Conservation (phyloP, 1,140 invertebrate genomes). For the Cotesia typhae region DNA sequence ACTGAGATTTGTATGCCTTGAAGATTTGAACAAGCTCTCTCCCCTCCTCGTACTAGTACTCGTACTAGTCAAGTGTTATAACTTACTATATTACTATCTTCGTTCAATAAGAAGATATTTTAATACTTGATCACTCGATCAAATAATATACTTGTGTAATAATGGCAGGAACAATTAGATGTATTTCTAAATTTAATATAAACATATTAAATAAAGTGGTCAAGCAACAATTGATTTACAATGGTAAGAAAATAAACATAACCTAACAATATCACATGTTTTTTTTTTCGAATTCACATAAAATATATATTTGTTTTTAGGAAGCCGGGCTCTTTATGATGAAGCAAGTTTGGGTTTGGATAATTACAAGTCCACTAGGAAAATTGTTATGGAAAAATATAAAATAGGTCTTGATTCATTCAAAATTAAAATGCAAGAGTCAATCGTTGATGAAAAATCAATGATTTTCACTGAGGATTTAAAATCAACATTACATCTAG, state of each 20-base stretch:
- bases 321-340: constrained; percentile 64
- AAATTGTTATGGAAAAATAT: constrained; percentile 65
- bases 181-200: constrained; percentile 35
- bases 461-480: constrained; percentile 87
- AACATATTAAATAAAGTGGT: constrained; percentile 26
- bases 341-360: constrained; percentile 69
- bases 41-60: too few relatives aligned
- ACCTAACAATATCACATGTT: constrained; percentile 33
- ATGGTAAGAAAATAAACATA: constrained; percentile 42
- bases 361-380: constrained; percentile 67
- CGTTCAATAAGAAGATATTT: too few relatives aligned
- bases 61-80: too few relatives aligned
- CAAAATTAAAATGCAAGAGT: constrained; percentile 73
- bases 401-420: constrained; percentile 71
- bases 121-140: too few relatives aligned
- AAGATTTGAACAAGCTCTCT: too few relatives aligned
- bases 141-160: not conserved
- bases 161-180: constrained; percentile 41
- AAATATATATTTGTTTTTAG: constrained; percentile 36
- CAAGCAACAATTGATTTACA: constrained; percentile 30
- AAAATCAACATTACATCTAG: constrained; percentile 81
- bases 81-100: too few relatives aligned
- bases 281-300: not conserved
- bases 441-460: constrained; percentile 65
- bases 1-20: too few relatives aligned